These are phyloP conservation scores for Arrhopalites spinosus DNA, from an alignment of 2,888 invertebrate genomes.

Conservation along the genomic window DNA sequence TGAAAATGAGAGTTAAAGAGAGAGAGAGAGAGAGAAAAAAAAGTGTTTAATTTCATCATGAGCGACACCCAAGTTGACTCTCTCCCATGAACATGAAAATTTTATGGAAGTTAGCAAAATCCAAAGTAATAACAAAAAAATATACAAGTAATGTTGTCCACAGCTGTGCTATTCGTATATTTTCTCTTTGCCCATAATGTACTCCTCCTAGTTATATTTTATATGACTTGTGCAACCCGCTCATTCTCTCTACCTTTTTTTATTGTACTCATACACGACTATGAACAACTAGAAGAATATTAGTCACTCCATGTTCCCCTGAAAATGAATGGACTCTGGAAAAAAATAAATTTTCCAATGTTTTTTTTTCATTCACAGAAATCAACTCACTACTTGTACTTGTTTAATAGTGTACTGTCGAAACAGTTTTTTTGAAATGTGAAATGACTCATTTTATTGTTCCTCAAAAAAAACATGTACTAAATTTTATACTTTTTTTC, in stretches of 20 bases:
- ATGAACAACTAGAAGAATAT: too few relatives aligned
- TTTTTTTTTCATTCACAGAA: too few relatives aligned
- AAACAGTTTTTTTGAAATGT: too few relatives aligned
- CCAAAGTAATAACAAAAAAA: neutral
- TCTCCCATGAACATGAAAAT: neutral
- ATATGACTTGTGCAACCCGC: slow-evolving; percentile 11
- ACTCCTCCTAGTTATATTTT: slow-evolving; percentile 2
- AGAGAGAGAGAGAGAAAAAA: neutral
- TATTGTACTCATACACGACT: slow-evolving; percentile 14
- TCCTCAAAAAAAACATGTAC: too few relatives aligned
- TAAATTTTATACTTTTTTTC: too few relatives aligned
- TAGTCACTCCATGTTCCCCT: too few relatives aligned
- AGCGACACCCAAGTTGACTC: neutral
- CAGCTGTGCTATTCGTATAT: neutral
- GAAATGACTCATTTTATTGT: too few relatives aligned
- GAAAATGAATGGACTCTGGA: too few relatives aligned
- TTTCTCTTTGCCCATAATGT: slow-evolving; percentile 15
- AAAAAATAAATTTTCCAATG: too few relatives aligned
- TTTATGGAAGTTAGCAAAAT: neutral
- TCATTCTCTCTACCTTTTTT: neutral
- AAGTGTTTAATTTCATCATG: neutral
- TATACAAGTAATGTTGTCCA: neutral
- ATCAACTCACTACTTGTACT: too few relatives aligned
- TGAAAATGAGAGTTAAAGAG: neutral
- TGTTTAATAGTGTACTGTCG: too few relatives aligned